These are phyloP conservation scores for Hepsetus odoe DNA, from an alignment of 2,113 vertebrate genomes.

Conservation along the genomic window DNA sequence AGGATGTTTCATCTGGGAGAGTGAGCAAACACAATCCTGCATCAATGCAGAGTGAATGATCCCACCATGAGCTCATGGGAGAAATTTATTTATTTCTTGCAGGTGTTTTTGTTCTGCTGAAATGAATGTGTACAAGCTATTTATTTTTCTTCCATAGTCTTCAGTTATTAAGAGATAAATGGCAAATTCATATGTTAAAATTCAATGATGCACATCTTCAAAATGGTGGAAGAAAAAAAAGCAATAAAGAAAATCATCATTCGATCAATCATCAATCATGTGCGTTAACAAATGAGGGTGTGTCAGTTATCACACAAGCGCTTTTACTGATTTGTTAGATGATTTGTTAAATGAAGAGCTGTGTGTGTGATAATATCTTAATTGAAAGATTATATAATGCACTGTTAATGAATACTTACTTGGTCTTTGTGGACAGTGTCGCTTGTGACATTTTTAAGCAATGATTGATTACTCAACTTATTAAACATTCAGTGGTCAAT, in stretches of 20 bases:
- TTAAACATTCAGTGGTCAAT: too few relatives aligned
- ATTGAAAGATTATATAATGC: not conserved
- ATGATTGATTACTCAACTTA: not conserved
- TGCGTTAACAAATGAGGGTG: not conserved
- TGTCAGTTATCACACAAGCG: not conserved
- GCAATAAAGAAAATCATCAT: too few relatives aligned
- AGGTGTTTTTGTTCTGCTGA: too few relatives aligned
- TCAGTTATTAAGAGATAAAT: too few relatives aligned
- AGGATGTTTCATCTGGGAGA: constrained; percentile 84
- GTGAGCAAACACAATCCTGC: not conserved
- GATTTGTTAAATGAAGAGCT: not conserved
- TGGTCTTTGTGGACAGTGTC: not conserved
- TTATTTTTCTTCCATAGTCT: too few relatives aligned
- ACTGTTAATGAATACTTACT: not conserved
- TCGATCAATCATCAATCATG: too few relatives aligned
- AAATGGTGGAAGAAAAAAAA: not conserved
- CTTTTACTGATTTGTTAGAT: not conserved
- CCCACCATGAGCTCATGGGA: not conserved
- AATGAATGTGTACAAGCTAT: too few relatives aligned
- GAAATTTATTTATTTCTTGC: too few relatives aligned
- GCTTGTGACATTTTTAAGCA: not conserved
- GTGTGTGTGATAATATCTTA: not conserved
- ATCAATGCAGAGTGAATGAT: not conserved
- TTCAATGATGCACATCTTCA: not conserved
- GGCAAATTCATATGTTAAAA: too few relatives aligned